Percentiles rank a stretch among this genome's conserved stretches.
Evolutionary conservation across 2,888 invertebrate species (phyloP).

Genomic region (Macrophya alboannulata): DNA sequence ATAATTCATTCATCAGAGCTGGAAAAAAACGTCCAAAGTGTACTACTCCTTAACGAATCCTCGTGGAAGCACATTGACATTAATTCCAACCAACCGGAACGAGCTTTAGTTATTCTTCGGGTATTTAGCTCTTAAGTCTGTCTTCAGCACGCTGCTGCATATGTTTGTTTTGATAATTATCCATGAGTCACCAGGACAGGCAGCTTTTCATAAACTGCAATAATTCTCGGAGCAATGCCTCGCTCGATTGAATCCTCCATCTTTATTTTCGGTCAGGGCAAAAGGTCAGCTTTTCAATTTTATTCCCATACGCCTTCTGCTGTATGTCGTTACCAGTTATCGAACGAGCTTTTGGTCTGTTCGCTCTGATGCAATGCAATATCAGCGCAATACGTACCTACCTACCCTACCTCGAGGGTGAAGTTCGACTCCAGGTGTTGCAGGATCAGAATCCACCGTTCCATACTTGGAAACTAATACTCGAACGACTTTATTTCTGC

Average conservation of each 20-base stretch:
- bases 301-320: not conserved
- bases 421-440: conserved; percentile 9
- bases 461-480: conserved; percentile 18
- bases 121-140: conserved; percentile 52
- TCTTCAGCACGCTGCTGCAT: conserved; percentile 64
- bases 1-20: not conserved
- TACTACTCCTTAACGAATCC: not conserved
- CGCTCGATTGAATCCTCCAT: conserved; percentile 49
- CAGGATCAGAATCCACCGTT: not conserved
- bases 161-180: conserved; percentile 76
- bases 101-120: not conserved
- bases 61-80: not conserved
- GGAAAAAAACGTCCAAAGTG: not conserved
- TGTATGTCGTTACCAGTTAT: conserved; percentile 1
- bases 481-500: conserved; percentile 13
- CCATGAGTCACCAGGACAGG: conserved; percentile 54
- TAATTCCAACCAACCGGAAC: not conserved
- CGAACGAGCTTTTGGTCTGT: conserved; percentile 21
- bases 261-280: not conserved
- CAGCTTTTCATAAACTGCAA: too few relatives aligned
- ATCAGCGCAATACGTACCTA: not conserved
- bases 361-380: conserved; percentile 4
- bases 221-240: conserved; percentile 72
- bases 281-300: not conserved
- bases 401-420: not conserved